phyloP scores from a whole-genome alignment of 2,888 invertebrate species.

The Melanargia galathea region DNA sequence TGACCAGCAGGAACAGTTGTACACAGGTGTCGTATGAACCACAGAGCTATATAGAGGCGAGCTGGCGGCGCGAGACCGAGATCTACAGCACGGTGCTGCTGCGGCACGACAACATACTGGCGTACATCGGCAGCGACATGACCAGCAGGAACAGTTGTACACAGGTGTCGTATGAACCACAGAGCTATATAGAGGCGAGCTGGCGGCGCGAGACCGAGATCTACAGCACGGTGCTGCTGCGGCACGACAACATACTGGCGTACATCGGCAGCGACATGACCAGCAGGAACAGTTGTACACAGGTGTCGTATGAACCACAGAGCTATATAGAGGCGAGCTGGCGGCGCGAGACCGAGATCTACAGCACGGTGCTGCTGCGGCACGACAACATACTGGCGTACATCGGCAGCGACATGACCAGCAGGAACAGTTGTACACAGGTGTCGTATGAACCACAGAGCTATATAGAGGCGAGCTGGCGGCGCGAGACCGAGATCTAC shows the following conservation, averaged over 20 bases:
- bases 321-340: conserved; percentile 97
- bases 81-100: conserved; percentile 92
- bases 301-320: no score
- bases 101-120: conserved; percentile 95
- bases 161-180: conserved; percentile 84
- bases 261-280: conserved; percentile 98
- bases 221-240: conserved; percentile 91
- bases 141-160: conserved; percentile 95
- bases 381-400: conserved; percentile 97
- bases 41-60: no score
- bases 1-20: conserved; percentile 94
- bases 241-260: conserved; percentile 96
- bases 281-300: conserved; percentile 94
- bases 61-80: conserved; percentile 95
- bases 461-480: no score
- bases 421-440: conserved; percentile 94
- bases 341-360: conserved; percentile 94
- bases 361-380: conserved; percentile 92
- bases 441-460: no score
- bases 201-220: conserved; percentile 96
- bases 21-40: conserved; percentile 88
- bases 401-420: conserved; percentile 97
- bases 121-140: conserved; percentile 97
- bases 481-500: conserved; percentile 92
- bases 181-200: no score